These are phyloP conservation scores for Phortica magna DNA, from an alignment of 2,888 invertebrate genomes.

Conservation along the genomic window DNA sequence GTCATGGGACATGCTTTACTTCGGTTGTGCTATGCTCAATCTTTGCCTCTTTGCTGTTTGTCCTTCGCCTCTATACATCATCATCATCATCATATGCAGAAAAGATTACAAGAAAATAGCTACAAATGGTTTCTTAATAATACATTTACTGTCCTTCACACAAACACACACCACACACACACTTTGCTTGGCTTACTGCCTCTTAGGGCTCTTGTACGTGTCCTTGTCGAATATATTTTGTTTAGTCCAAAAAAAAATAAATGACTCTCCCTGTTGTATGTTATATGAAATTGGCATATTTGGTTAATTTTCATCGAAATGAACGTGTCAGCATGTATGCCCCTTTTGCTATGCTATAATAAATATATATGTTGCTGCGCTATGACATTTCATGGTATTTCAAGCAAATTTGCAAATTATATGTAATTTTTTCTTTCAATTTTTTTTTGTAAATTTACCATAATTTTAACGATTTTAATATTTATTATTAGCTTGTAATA, in stretches of 20 bases:
- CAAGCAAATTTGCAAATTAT: neutral
- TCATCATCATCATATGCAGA: constrained; percentile 44
- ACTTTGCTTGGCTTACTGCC: neutral
- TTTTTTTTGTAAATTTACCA: neutral
- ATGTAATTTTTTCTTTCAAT: neutral
- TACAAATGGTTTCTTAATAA: constrained; percentile 55
- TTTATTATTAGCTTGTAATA: constrained; percentile 23
- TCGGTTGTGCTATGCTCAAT: neutral
- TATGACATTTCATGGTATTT: neutral
- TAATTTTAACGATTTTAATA: constrained; percentile 23
- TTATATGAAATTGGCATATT: constrained; percentile 21
- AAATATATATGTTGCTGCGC: neutral
- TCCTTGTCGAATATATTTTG: constrained; percentile 13
- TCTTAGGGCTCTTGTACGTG: constrained; percentile 8
- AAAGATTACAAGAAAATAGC: constrained; percentile 49
- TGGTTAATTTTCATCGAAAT: constrained; percentile 15
- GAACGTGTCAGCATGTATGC: constrained; percentile 3
- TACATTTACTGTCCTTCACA: constrained; percentile 40
- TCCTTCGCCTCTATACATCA: constrained; percentile 34
- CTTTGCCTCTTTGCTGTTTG: neutral
- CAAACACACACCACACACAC: neutral
- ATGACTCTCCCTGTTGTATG: neutral
- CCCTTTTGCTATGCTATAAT: neutral
- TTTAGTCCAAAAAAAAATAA: neutral
- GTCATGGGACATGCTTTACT: too few species aligned